Conservation (phyloP, 2,797 vertebrate genomes). For the Onychomys arenicola region DNA sequence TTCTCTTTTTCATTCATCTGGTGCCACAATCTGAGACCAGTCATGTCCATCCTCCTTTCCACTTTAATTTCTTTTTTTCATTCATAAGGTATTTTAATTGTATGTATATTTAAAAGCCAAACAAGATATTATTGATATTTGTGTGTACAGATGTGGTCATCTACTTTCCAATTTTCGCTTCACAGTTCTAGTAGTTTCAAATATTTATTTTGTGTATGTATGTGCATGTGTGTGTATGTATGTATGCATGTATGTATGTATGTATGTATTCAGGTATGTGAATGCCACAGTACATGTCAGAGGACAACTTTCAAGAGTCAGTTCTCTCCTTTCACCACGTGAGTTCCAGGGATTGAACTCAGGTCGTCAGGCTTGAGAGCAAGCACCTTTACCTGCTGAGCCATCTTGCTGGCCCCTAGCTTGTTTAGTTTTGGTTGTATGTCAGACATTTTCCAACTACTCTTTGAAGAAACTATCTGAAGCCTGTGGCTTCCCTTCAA, state of each 20-base stretch:
- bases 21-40: not conserved
- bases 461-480: not conserved
- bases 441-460: not conserved
- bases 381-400: not conserved
- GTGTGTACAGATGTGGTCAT: not conserved
- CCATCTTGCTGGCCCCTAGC: not conserved
- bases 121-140: not conserved
- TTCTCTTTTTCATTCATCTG: not conserved
- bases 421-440: not conserved
- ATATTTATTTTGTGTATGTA: not conserved
- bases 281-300: not conserved
- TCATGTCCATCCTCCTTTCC: not conserved
- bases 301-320: not conserved
- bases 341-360: not conserved
- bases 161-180: slow-evolving; percentile 6
- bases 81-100: not conserved
- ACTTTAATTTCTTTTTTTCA: not conserved
- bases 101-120: slow-evolving; percentile 28
- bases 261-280: not conserved
- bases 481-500: not conserved
- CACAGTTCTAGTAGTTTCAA: not conserved
- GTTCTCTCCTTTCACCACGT: not conserved
- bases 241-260: not conserved
- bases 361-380: not conserved
- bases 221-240: not conserved